phyloP scores from a whole-genome alignment of 2,888 invertebrate genomes.

The Drosophila anomalata region DNA sequence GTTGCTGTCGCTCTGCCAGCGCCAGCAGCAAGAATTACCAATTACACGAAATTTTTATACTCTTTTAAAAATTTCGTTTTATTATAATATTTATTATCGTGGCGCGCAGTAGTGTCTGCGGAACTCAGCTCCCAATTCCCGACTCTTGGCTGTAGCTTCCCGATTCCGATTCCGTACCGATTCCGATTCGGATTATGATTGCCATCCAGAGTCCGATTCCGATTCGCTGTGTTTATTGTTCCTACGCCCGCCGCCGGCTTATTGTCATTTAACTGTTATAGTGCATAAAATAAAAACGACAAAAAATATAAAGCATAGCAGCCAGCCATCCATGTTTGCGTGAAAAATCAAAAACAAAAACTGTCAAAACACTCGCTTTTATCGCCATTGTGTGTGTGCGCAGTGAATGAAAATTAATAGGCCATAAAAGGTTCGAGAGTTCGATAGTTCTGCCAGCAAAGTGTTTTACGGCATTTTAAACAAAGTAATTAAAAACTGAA shows the following conservation, averaged over 20 bases:
- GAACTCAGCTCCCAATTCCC: slow-evolving; percentile 58
- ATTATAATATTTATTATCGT: slow-evolving; percentile 84
- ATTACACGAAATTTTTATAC: slow-evolving; percentile 84
- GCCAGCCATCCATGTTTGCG: slow-evolving; percentile 37
- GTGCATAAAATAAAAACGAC: slow-evolving; percentile 8
- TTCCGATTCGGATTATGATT: slow-evolving; percentile 37
- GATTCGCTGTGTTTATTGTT: slow-evolving; percentile 63
- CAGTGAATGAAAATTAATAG: slow-evolving; percentile 71
- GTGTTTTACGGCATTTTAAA: slow-evolving; percentile 72
- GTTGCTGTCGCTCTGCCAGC: slow-evolving; percentile 59
- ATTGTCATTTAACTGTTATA: slow-evolving; percentile 78
- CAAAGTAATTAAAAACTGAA: slow-evolving; percentile 68
- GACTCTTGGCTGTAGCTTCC: slow-evolving; percentile 46
- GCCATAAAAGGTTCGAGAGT: slow-evolving; percentile 60
- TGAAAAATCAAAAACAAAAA: slow-evolving; percentile 49
- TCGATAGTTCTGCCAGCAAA: slow-evolving; percentile 34
- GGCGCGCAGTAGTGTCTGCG: slow-evolving; percentile 83
- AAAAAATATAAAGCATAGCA: slow-evolving; percentile 42
- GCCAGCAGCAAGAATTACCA: slow-evolving; percentile 82
- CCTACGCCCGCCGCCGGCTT: slow-evolving; percentile 62
- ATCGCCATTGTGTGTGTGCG: slow-evolving; percentile 39
- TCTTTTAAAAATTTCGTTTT: slow-evolving; percentile 84
- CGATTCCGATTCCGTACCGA: slow-evolving; percentile 45
- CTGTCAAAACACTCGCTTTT: slow-evolving; percentile 57
- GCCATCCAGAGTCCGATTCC: slow-evolving; percentile 33